Conservation (phyloP, 1,140 invertebrate genomes). For the Battus philenor region DNA sequence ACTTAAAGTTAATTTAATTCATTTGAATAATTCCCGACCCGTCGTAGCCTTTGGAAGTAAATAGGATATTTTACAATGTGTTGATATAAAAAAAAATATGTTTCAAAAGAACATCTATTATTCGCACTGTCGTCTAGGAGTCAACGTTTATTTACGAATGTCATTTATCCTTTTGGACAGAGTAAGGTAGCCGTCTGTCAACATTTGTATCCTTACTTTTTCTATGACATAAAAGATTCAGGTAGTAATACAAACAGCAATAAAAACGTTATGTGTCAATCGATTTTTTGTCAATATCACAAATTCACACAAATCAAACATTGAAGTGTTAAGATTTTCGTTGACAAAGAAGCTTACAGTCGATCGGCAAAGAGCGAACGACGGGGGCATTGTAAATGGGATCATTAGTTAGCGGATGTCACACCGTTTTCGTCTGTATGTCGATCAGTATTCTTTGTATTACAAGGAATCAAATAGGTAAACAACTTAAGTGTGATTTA, state of each 20-base stretch:
- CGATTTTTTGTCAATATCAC: slow-evolving; percentile 58
- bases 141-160: slow-evolving; percentile 50
- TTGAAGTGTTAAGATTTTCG: slow-evolving; percentile 69
- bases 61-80: no score
- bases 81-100: no score
- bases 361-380: slow-evolving; percentile 47
- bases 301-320: slow-evolving; percentile 73
- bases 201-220: slow-evolving; percentile 44
- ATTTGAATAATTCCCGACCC: neutral
- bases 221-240: slow-evolving; percentile 49
- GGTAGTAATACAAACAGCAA: slow-evolving; percentile 68
- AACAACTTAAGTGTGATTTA: slow-evolving; percentile 61
- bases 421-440: slow-evolving; percentile 43
- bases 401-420: slow-evolving; percentile 69
- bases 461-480: slow-evolving; percentile 60
- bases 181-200: slow-evolving; percentile 36
- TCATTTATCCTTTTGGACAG: slow-evolving; percentile 38
- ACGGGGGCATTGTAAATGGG: slow-evolving; percentile 43
- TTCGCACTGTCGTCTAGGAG: slow-evolving; percentile 39
- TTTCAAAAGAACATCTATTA: slow-evolving; percentile 45
- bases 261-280: slow-evolving; percentile 73
- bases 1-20: no score
- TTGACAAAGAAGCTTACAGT: slow-evolving; percentile 56
- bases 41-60: neutral
- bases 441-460: slow-evolving; percentile 44